Base-by-base conservation (phyloP, 2,888 invertebrate species). In the Willowsia nigromaculata region DNA sequence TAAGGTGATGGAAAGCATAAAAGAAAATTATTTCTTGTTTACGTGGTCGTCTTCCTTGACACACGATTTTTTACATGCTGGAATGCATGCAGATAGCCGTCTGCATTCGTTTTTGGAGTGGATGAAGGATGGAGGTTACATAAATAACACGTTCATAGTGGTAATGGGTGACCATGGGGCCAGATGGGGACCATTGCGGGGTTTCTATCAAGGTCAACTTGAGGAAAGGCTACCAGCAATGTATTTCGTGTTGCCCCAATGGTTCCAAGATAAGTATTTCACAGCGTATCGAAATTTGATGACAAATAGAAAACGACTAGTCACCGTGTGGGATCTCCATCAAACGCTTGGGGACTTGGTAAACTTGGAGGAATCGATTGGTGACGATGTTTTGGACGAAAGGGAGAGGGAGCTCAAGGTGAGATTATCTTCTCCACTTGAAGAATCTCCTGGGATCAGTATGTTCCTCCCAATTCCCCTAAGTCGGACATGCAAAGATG, bases 111-210 rank as follows among this genome's bases (percentile, higher is more conserved):
- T 97, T 93, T 94, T 98, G 81, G 93, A 94, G 90, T 94, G 94
- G 88, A 93, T 96, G 81, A 94, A 95, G 50, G 92, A 94, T 0
- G 93, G 94, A 1, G 94, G 95, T 1, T 94, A 95, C 84, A 94
- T 97, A 81, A 95, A 96, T 78, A 95, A 95, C 33, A 97, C 97
- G 0, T 95, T 96, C 93, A 81, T 98, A 82, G 93, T 97, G 11
- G 93, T 95, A 53, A 95, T 98, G 94, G 98, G 98, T 93, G 98
- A 98, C 93, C 98, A 98, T 93, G 98, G 98, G 0, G 96, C 98
- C 88, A 94, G 98, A 90, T 98, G 97, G 96, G 98, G 98, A 1
- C 95, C 95, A 7, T 97, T 98, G 92, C 95, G 98, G 11, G 95
- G 95, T 92, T 98, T 98, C 0, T 97, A 97, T 94, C 97, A 98